Evolutionary conservation across 2,113 vertebrate species (phyloP), one percentile per base, ranked within the genome.

Genomic region (Catharus minimus): DNA sequence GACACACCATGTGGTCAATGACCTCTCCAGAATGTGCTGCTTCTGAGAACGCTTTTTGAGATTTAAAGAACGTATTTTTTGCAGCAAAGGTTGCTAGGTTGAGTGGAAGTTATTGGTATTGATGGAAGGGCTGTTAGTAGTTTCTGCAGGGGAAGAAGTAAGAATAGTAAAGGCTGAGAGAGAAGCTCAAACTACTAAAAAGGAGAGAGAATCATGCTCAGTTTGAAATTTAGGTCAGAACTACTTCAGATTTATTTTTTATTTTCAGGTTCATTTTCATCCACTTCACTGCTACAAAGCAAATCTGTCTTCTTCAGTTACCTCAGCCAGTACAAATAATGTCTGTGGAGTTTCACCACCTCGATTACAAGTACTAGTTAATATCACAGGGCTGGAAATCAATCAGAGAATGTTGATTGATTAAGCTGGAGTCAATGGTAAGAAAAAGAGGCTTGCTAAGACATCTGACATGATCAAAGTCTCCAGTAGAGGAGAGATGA

Each of bases 141-240:
- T 20, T 95, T 84, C 61, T 68, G 26, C 0, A 0, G 21, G 19
- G 30, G 47, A 73, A 72, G 60, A 26, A 67, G 12, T 55, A 64
- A 91, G 43, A 82, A 73, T 10, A 83, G 26, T 56, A 66, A 79
- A 76, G n/a, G 28, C 49, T 67, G 32, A 89, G 58, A 65, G 32
- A 76, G n/a, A 79, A 89, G 24, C 19, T 78, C 47, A 79, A 9
- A 43, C n/a, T 71, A 73, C 30, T 69, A 14, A 66, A 87, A 87
- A 50, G 15, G 21, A 93, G 41, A 92, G 21, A 80, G 44, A 69
- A 49, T 41, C 24, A 32, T 23, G 47, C 73, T 92, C 67, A 52
- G 44, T 69, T 86, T 89, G 86, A 93, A 90, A 93, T 93, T 80
- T 87, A 93, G 71, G 74, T 87, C 81, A 90, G 50, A 90, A 76